Base-by-base conservation (phyloP, 2,888 invertebrate genomes). In the Phrixothrix hirtus region DNA sequence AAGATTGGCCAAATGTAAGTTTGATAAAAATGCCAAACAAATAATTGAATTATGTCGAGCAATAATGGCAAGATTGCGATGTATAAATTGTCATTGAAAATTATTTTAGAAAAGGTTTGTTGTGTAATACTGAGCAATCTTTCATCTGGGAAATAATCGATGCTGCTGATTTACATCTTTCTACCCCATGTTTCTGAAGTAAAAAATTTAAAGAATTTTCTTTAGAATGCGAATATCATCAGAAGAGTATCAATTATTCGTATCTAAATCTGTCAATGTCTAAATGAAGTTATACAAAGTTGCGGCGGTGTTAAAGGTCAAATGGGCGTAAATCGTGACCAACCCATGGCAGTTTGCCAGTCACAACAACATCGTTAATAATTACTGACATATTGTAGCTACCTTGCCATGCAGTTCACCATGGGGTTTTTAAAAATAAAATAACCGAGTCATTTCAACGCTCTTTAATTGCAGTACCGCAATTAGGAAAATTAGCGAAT, bases 341-440 rank as follows among this genome's bases (percentile, higher is more conserved):
- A 65, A 64, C 64, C 61, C 63, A 59, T 61, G 63, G 56, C 64
- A 58, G 44, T 49, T 44, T 61, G 60, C 61, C 53, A 64, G 66
- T 67, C 68, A 68, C 66, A 64, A 66, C 62, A 58, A 64, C 55
- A 55, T 69, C 63, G 63, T 67, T 67, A 66, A 63, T 47, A 44
- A 46, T 53, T 47, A 2, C 49, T 57, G 60, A 58, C 59, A 48
- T 45, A 31, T 56, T 58, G 48, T 59, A 52, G 61, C 62, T 64
- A 62, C 60, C 53, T 60, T 37, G 25, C 32, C 30, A 42, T 32
- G 25, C 13, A 29, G 14, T 38, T 5, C 37, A 13, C 26, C 37
- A 15, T 9, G 17, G 16, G 17, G 27, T 27, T 21, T 21, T 21
- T 7, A 7, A 21, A 21, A 21, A 21, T 5, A 21, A 21, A 21